Evolutionary conservation across 2,113 vertebrate species (phyloP).

Genomic region (Chaetodon trifascialis): DNA sequence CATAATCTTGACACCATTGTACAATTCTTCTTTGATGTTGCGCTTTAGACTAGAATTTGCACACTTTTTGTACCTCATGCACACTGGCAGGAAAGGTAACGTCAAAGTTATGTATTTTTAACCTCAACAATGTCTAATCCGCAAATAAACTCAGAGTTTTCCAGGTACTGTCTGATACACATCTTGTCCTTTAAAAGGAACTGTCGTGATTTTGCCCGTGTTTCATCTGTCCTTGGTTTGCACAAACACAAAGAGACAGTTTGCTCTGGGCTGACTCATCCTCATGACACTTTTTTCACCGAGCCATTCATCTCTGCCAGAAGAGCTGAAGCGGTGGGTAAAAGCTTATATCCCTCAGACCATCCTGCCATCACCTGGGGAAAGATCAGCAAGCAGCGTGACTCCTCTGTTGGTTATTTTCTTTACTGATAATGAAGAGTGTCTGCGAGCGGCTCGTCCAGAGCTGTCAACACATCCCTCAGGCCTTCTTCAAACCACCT

Average conservation of each 20-base stretch:
- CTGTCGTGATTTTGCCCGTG: constrained; percentile 54
- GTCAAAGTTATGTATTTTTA: constrained; percentile 42
- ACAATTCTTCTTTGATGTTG: constrained; percentile 28
- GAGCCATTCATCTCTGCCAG: constrained; percentile 55
- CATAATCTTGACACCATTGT: constrained; percentile 39
- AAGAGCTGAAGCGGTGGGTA: constrained; percentile 42
- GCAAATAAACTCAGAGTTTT: constrained; percentile 43
- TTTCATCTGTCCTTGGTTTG: constrained; percentile 66
- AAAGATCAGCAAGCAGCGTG: constrained; percentile 46
- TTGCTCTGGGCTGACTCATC: constrained; percentile 65
- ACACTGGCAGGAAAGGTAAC: neutral
- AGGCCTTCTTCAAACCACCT: constrained; percentile 22
- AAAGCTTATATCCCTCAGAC: constrained; percentile 40
- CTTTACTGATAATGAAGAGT: constrained; percentile 42
- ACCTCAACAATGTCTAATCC: constrained; percentile 34
- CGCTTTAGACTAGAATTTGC: constrained; percentile 33
- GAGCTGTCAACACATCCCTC: constrained; percentile 43
- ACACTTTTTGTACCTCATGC: constrained; percentile 8
- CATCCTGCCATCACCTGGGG: constrained; percentile 58
- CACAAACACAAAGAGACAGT: constrained; percentile 65
- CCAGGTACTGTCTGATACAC: constrained; percentile 27
- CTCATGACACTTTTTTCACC: constrained; percentile 40
- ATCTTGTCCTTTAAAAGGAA: constrained; percentile 48
- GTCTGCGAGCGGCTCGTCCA: constrained; percentile 23
- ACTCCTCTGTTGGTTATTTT: constrained; percentile 52